phyloP scores from a whole-genome alignment of 2,888 invertebrate genomes.

The Andrena haemorrhoa region DNA sequence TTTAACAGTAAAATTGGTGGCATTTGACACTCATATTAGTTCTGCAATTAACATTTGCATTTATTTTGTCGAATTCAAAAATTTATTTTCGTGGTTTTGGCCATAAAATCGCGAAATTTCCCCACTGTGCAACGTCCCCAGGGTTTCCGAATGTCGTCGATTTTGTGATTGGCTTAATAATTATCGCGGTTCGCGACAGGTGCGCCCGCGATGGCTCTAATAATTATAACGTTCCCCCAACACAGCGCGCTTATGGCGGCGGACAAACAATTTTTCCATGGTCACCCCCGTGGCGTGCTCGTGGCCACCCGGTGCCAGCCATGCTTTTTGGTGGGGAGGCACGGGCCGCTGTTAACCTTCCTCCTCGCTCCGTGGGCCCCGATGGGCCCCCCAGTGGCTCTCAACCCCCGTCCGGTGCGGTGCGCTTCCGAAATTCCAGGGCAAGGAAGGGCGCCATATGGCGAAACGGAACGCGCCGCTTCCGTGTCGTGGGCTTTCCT shows the following conservation, averaged over 20 bases:
- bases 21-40: too few species aligned
- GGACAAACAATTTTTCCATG: conserved; percentile 79
- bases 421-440: conserved; percentile 43
- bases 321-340: conserved; percentile 76
- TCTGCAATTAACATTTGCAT: too few species aligned
- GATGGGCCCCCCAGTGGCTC: conserved; percentile 66
- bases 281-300: conserved; percentile 82
- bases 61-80: too few species aligned
- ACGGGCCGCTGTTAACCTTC: conserved; percentile 77
- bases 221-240: conserved; percentile 66
- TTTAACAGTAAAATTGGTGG: too few species aligned
- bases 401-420: conserved; percentile 36
- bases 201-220: conserved; percentile 53
- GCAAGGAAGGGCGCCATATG: conserved; percentile 55
- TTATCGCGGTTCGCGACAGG: conserved; percentile 26
- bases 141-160: neutral
- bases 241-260: conserved; percentile 65
- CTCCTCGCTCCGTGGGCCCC: conserved; percentile 68
- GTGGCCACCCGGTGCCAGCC: conserved; percentile 80
- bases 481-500: conserved; percentile 40
- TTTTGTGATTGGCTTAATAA: neutral
- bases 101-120: too few species aligned
- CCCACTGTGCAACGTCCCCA: too few species aligned
- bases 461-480: conserved; percentile 51
- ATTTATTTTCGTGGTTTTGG: too few species aligned